Evolutionary conservation across 2,888 invertebrate genomes (phyloP).

Genomic region (Cacoxenus indagator): DNA sequence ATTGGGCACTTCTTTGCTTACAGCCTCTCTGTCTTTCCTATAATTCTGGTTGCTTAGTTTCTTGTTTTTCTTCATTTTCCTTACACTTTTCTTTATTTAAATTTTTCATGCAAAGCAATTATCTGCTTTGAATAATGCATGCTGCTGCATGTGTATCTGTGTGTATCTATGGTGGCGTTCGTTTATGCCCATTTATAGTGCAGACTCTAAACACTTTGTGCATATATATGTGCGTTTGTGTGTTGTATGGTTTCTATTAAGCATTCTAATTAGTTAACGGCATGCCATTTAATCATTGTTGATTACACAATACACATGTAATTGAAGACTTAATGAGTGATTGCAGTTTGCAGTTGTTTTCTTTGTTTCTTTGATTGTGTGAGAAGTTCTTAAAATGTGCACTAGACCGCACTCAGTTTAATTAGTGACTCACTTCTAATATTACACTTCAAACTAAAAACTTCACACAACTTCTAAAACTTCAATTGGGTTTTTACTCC

Average conservation of each 20-base stretch:
- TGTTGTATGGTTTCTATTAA: background rate
- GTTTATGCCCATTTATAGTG: background rate
- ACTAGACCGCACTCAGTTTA: background rate
- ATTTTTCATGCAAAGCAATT: constrained; percentile 12
- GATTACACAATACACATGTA: background rate
- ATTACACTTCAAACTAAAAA: no score
- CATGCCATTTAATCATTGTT: background rate
- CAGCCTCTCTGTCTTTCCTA: background rate
- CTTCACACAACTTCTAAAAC: no score
- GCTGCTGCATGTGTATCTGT: background rate
- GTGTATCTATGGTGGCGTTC: background rate
- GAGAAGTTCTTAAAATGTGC: background rate
- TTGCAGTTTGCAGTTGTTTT: background rate
- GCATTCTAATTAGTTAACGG: constrained; percentile 1
- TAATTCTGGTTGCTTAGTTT: background rate
- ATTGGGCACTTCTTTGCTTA: constrained; percentile 10
- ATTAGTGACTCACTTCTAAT: background rate
- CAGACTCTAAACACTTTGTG: background rate
- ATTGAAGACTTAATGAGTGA: background rate
- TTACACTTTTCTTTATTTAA: background rate
- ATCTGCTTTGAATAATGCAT: constrained; percentile 8
- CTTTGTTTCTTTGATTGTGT: background rate
- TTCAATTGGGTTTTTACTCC: no score
- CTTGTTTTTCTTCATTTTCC: background rate
- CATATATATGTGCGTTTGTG: background rate